Base-by-base conservation (phyloP, 2,797 vertebrate genomes). In the Pelochelys cantorii region DNA sequence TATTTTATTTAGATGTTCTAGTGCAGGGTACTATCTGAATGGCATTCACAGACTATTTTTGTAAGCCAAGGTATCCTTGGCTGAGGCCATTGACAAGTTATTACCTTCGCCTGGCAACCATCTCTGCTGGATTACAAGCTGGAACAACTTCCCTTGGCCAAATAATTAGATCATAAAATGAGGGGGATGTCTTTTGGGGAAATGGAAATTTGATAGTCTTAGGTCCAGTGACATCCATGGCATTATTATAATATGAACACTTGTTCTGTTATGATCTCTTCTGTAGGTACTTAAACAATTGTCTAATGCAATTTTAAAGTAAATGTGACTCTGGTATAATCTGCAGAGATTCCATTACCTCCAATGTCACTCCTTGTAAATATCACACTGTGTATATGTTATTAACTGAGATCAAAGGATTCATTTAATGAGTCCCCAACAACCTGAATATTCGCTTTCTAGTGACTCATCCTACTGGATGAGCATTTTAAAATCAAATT, bases 371-470 rank as follows among this genome's bases (percentile, higher is more conserved):
- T 56, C 34, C 31, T 10, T 82, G 71, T 87, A 94, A 92, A 92
- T 93, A 90, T 74, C 55, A 86, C 53, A 55, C 74, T 89, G 68
- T 85, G 80, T 87, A 68, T 14, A 60, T 90, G 23, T 82, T 96
- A 93, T 95, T 94, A 94, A 75, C 48, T 84, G 71, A 65, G 81
- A 89, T 95, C 89, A 92, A 95, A 95, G 57, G 25, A 92, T 81
- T 92, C 55, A 79, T 90, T 80, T 82, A 89, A 86, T 94, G 94
- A 97, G 53, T 95, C 96, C 96, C 31, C 68, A 68, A 83, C 34
- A 22, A 77, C 34, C 54, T 95, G 93, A 93, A 94, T 91, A 96
- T 84, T 80, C n/a, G 65, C 54, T 90, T 94, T 65, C 68, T 81
- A 2, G 2, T 95, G 90, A 96, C 65, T 96, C 92, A 92, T 93